A percentile compares a stretch with the other conserved stretches of the same genome.
Evolutionary conservation across 2,888 invertebrate genomes (phyloP).

Genomic region (Nysson spinosus): DNA sequence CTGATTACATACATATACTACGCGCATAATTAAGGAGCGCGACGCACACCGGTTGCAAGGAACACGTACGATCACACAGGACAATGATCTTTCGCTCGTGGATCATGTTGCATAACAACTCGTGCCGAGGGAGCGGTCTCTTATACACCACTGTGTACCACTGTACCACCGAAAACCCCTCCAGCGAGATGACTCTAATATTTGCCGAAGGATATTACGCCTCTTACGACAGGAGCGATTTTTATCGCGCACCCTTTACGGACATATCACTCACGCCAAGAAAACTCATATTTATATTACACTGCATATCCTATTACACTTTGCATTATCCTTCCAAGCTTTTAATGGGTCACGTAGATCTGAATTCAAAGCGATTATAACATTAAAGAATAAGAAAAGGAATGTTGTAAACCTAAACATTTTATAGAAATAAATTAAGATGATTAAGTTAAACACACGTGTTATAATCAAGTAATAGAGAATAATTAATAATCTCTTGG

Average conservation of each 20-base stretch:
- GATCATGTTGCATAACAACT: constrained; percentile 55
- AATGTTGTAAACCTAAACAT: too few species aligned
- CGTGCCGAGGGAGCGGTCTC: constrained; percentile 60
- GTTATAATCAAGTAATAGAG: too few species aligned
- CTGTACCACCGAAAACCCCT: constrained; percentile 34
- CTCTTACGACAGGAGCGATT: constrained; percentile 38
- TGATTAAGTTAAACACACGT: too few species aligned
- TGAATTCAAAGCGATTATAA: too few species aligned
- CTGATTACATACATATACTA: too few species aligned
- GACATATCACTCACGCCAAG: not conserved
- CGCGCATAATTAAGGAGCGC: constrained; percentile 51
- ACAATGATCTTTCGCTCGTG: constrained; percentile 62
- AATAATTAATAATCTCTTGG: too few species aligned
- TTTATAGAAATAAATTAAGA: too few species aligned
- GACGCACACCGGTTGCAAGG: constrained; percentile 38
- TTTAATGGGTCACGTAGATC: too few species aligned
- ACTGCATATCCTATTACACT: not conserved
- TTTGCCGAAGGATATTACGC: constrained; percentile 53
- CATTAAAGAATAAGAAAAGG: too few species aligned
- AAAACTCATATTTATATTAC: not conserved
- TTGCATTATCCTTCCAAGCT: not conserved
- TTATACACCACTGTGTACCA: constrained; percentile 24
- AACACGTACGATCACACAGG: constrained; percentile 45
- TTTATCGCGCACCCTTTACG: constrained; percentile 31
- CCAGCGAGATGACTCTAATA: constrained; percentile 63